Evolutionary conservation across 2,888 invertebrate genomes (phyloP), one percentile per base, ranked within the genome.

Genomic region (Deroplatys truncata): DNA sequence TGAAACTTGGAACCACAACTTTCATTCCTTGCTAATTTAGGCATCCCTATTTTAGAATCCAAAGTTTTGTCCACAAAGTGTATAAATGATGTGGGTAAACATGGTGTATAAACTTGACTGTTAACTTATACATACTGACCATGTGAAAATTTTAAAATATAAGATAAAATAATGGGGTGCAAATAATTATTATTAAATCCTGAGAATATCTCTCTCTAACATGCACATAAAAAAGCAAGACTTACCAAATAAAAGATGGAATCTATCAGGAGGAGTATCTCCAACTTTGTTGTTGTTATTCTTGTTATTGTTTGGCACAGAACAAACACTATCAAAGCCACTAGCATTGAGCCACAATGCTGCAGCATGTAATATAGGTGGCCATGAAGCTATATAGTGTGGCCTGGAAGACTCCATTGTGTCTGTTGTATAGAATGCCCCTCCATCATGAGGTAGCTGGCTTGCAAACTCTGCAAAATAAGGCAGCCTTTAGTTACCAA

Each of bases 371-470:
- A 99, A 95, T 91, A 99, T 97, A 0, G 99, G 97, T 0, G 99
- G 98, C 99, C 99, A 99, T 0, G 98, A 97, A 91, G 96, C 95
- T 29, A 96, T 95, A 94, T 99, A 99, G 93, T 99, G 98, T 28
- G 97, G 96, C 87, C 98, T 96, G 0, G 99, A 98, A 16, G 97
- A 97, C 92, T 99, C 99, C 92, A 98, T 98, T 0, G 99, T 98
- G 92, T 99, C 99, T 49, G 98, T 98, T 0, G 98, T 98, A 94
- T 99, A 99, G 94, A 99, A 99, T 28, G 99, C 98, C 8, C 99
- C 99, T 88, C 99, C 99, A 92, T 98, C 98, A 92, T 98, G 97
- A 0, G 98, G 98, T 90, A 99, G 94, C 93, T 99, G 99, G 90
- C 98, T 98, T 3, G 97, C 96, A 94, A 98, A 99, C 93, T 99